phyloP scores from a whole-genome alignment of 2,888 invertebrate species.

The Hermaeophaga mercurialis region DNA sequence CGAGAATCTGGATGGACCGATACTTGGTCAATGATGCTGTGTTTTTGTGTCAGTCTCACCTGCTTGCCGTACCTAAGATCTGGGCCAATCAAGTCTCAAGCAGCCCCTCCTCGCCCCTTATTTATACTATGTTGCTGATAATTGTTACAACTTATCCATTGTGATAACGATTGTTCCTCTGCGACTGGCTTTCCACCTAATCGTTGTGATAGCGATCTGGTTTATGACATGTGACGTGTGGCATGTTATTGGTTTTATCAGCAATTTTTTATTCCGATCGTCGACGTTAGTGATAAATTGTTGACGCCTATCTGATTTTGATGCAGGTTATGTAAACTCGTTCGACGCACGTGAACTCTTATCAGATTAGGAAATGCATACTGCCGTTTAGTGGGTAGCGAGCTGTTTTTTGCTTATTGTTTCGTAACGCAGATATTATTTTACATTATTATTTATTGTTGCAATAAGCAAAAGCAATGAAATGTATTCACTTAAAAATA shows the following conservation, averaged over 20 bases:
- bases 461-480: too few species aligned
- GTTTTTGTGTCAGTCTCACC: constrained; percentile 50
- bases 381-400: constrained; percentile 13
- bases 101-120: constrained; percentile 41
- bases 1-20: constrained; percentile 43
- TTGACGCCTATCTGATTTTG: constrained; percentile 32
- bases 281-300: constrained; percentile 29
- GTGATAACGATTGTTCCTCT: constrained; percentile 20
- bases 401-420: constrained; percentile 14
- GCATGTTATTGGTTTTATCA: constrained; percentile 24
- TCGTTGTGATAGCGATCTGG: constrained; percentile 17
- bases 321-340: constrained; percentile 26
- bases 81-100: constrained; percentile 42
- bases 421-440: too few species aligned
- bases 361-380: constrained; percentile 24
- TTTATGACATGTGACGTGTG: constrained; percentile 25
- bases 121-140: constrained; percentile 44
- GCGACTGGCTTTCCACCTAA: constrained; percentile 13
- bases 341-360: constrained; percentile 22
- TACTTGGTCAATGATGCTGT: constrained; percentile 50
- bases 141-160: constrained; percentile 40
- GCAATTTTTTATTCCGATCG: constrained; percentile 24
- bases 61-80: constrained; percentile 49
- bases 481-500: too few species aligned
- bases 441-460: too few species aligned